Base-by-base conservation (phyloP, 2,888 invertebrate species). In the Steinernema hermaphroditum region DNA sequence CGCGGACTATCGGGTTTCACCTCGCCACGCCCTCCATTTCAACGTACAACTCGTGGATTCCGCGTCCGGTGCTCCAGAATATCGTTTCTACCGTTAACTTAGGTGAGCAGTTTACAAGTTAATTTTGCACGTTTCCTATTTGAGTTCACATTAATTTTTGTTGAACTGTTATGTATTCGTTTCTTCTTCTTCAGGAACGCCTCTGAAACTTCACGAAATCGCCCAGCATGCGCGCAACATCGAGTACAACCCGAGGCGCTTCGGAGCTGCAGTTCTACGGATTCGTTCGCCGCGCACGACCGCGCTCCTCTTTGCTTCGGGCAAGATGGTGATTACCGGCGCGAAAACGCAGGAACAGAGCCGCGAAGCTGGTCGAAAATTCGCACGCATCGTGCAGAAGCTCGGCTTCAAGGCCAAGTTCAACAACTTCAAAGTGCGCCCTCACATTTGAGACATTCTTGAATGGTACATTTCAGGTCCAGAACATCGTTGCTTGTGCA, bases 231-330 rank as follows among this genome's bases (percentile, higher is more conserved):
- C 97, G 0, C 91, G 97, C 87, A 98, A 98, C 89, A 97, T 97
- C 0, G 97, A 98, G 88, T 98, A 97, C 87, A 98, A 98, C 88
- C 97, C 97, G 9, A 97, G 97, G 88, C 92, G 97, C 85, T 98
- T 98, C 90, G 96, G 96, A 70, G 97, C 97, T 46, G 96, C 98
- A 2, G 97, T 98, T 72, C 98, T 98, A 97, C 88, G 92, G 83
- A 92, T 92, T 80, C 90, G 96, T 86, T 96, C 93, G 69, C 91
- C 91, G 0, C 85, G 90, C 71, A 97, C 92, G 0, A 93, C 92
- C 1, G 92, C 92, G 27, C 88, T 93, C 1, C 92, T 93, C 76
- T 93, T 93, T 84, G 91, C 91, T 80, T 92, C 92, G 4, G 92
- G 92, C 0, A 93, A 93, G 89, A 92, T 93, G 92, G 92, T 93